Percentiles rank a stretch among this genome's conserved stretches.
phyloP scores from a whole-genome alignment of 2,888 invertebrate species.

The Dascillus cervinus region DNA sequence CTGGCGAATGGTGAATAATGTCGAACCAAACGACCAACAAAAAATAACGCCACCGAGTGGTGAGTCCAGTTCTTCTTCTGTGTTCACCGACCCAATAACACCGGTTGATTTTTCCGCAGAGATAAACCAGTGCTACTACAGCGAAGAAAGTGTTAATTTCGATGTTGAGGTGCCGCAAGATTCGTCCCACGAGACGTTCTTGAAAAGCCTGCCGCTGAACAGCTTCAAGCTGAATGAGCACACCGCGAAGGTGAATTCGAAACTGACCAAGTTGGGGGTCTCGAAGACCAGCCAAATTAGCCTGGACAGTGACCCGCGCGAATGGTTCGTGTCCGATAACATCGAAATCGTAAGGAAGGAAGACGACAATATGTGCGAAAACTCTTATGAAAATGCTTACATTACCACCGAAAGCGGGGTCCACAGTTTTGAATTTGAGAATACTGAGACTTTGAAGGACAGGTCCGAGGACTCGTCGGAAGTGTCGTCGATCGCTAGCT shows the following conservation, averaged over 20 bases:
- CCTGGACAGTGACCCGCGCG: constrained; percentile 33
- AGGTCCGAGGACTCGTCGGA: background rate
- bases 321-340: constrained; percentile 21
- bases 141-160: constrained; percentile 48
- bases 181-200: constrained; percentile 17
- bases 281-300: constrained; percentile 41
- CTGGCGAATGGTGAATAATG: constrained; percentile 29
- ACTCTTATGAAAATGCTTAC: background rate
- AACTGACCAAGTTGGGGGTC: constrained; percentile 39
- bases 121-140: constrained; percentile 56
- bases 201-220: constrained; percentile 32
- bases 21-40: constrained; percentile 15
- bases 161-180: constrained; percentile 31
- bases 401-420: constrained; percentile 6
- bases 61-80: constrained; percentile 62
- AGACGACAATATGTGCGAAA: constrained; percentile 3
- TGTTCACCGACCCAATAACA: constrained; percentile 63
- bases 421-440: background rate
- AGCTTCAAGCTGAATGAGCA: constrained; percentile 40
- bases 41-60: constrained; percentile 44
- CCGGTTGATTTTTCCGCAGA: constrained; percentile 52
- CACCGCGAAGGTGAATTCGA: constrained; percentile 29
- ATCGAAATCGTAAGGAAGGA: constrained; percentile 10
- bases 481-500: constrained; percentile 2
- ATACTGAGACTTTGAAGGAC: background rate